Conservation (phyloP, 2,797 vertebrate genomes). For the Malacoraja senta region DNA sequence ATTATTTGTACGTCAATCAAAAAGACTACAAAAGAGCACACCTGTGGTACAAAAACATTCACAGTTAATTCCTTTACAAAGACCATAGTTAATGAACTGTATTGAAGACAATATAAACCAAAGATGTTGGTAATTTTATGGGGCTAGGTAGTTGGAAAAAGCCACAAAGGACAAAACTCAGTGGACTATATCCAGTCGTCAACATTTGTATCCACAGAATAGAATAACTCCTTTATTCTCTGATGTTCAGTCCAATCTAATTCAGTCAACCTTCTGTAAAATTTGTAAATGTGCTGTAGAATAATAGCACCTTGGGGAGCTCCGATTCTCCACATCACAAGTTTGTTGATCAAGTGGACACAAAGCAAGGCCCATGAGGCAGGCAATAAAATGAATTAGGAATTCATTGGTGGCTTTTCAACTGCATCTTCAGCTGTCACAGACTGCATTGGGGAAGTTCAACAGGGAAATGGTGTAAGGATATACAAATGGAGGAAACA, state of each 20-base stretch:
- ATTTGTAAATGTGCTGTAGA: background rate
- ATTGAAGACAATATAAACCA: background rate
- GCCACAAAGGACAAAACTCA: background rate
- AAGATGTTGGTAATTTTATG: background rate
- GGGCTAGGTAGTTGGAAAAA: background rate
- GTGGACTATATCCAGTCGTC: background rate
- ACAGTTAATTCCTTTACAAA: background rate
- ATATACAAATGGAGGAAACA: background rate
- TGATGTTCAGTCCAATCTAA: background rate
- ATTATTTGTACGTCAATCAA: background rate
- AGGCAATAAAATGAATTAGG: background rate
- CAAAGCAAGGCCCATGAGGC: background rate
- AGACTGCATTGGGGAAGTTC: background rate
- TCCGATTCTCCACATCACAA: background rate
- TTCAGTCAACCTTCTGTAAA: background rate
- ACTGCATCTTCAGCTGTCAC: background rate
- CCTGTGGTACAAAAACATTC: background rate
- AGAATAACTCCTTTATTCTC: background rate
- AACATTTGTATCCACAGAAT: background rate
- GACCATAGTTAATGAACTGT: background rate
- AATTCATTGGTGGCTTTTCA: background rate
- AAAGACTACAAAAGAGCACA: background rate
- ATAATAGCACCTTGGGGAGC: background rate
- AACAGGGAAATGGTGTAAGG: background rate
- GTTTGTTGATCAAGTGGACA: background rate